These are phyloP conservation scores for Gymnothorax reevesii DNA, from an alignment of 2,797 vertebrate species.

Conservation along the genomic window DNA sequence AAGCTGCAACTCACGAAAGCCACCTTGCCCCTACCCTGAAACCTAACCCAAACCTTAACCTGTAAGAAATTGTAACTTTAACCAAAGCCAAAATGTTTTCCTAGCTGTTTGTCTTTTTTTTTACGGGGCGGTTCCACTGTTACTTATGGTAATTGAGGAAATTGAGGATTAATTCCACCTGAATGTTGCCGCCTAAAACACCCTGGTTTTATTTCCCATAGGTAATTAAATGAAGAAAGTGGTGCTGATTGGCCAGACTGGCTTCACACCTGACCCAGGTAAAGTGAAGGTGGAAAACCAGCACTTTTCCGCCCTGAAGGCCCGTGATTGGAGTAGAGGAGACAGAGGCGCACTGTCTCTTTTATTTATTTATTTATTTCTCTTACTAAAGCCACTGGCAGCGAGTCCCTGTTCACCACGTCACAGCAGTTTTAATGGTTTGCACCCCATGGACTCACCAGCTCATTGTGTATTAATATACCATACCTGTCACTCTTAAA, in stretches of 20 bases:
- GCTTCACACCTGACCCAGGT: not conserved
- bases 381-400: not conserved
- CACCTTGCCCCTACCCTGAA: no score
- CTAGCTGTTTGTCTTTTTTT: no score
- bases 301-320: not conserved
- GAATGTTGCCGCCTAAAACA: no score
- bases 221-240: not conserved
- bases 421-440: not conserved
- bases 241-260: no score
- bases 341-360: not conserved
- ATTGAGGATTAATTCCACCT: no score
- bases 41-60: no score
- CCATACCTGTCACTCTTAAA: not conserved
- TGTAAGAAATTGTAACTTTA: no score
- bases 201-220: not conserved
- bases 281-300: not conserved
- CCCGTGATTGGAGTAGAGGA: not conserved
- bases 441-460: not conserved
- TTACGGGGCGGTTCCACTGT: no score
- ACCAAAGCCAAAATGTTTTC: no score
- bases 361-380: not conserved
- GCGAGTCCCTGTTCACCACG: not conserved
- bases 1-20: no score
- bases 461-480: not conserved
- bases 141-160: no score